Evolutionary conservation across 2,113 vertebrate genomes (phyloP).

Genomic region (Sus scrofa): T2T-Sscrofa CM000826.6:78200001-78200500

Average conservation of each 20-base stretch:
- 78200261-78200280: neutral
- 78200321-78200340: neutral
- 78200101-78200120: neutral
- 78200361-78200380: neutral
- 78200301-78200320: neutral
- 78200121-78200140: neutral
- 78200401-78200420: neutral
- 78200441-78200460: neutral
- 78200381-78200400: neutral
- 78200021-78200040: neutral
- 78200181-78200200: neutral
- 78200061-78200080: neutral
- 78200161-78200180: neutral
- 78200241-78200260: neutral
- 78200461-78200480: neutral
- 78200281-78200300: neutral
- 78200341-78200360: neutral
- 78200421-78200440: neutral
- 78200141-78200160: neutral
- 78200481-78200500: neutral
- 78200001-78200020: neutral
- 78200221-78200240: neutral
- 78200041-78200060: neutral
- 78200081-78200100: neutral
- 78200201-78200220: neutral